These are phyloP conservation scores for Zygogramma bicolorata DNA, from an alignment of 2,888 invertebrate species.

Conservation along the genomic window DNA sequence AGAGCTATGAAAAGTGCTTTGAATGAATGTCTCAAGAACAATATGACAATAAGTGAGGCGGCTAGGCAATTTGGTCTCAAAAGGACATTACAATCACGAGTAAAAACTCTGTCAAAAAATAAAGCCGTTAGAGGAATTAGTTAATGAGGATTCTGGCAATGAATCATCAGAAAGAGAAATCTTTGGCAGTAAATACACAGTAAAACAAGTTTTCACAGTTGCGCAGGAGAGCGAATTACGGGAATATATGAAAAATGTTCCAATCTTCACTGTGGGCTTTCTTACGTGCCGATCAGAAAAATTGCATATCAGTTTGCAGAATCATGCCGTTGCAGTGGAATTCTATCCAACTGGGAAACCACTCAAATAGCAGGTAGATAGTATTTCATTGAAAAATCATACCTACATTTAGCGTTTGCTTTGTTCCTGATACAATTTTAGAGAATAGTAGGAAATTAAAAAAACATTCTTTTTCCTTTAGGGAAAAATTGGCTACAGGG, in stretches of 20 bases:
- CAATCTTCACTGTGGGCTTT: neutral
- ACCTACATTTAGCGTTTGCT: no score
- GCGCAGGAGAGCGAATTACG: neutral
- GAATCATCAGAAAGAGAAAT: neutral
- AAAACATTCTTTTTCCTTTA: no score
- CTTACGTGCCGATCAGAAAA: neutral
- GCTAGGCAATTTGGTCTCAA: neutral
- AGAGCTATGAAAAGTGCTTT: neutral
- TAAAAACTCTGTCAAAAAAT: neutral
- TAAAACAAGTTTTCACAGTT: neutral
- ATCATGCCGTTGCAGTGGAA: neutral
- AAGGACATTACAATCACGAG: neutral
- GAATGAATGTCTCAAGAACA: neutral
- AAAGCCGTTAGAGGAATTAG: neutral
- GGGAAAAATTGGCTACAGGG: neutral
- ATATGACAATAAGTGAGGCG: neutral
- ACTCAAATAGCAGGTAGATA: slow-evolving; percentile 1
- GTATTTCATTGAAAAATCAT: no score
- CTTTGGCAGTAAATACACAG: neutral
- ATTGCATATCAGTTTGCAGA: neutral
- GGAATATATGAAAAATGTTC: neutral
- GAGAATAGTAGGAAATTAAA: neutral
- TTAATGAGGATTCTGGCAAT: neutral
- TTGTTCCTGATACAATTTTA: no score
- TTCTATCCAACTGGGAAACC: neutral